Conservation (phyloP, 2,888 invertebrate species). For the Odontomyia ornata region DNA sequence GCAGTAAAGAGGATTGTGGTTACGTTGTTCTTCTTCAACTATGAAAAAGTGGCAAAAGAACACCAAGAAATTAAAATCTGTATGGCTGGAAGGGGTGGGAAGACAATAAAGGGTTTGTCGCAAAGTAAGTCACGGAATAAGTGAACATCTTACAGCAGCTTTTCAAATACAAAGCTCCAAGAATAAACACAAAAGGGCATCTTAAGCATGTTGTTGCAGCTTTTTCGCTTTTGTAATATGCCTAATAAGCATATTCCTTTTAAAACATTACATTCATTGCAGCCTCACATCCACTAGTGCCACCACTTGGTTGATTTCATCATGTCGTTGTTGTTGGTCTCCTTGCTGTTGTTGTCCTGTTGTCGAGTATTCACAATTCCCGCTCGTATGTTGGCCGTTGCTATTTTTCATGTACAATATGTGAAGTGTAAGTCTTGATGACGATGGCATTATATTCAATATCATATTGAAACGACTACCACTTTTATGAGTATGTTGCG, state of each 20-base stretch:
- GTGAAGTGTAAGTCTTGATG: slow-evolving; percentile 28
- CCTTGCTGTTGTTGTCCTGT: neutral
- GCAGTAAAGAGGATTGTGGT: neutral
- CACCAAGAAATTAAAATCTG: neutral
- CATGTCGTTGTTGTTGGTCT: neutral
- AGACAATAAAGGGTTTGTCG: neutral
- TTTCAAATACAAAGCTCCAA: slow-evolving; percentile 5
- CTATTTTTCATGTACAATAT: slow-evolving; percentile 15
- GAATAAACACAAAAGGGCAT: slow-evolving; percentile 47
- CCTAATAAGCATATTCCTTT: slow-evolving; percentile 46
- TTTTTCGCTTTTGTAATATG: slow-evolving; percentile 44
- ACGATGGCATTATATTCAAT: slow-evolving; percentile 17
- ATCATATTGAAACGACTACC: neutral
- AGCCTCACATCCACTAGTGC: neutral
- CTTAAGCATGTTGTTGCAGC: slow-evolving; percentile 48
- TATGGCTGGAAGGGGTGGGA: neutral
- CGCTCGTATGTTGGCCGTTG: neutral
- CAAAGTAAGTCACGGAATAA: slow-evolving; percentile 6
- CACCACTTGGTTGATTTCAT: neutral
- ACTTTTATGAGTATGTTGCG: slow-evolving; percentile 15
- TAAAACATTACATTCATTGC: slow-evolving; percentile 10
- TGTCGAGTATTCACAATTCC: neutral
- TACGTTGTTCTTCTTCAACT: neutral
- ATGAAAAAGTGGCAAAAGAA: neutral
- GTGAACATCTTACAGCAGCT: neutral